These are phyloP conservation scores for Paramormyrops kingsleyae DNA, from an alignment of 2,113 vertebrate genomes.

Conservation along the genomic window DNA sequence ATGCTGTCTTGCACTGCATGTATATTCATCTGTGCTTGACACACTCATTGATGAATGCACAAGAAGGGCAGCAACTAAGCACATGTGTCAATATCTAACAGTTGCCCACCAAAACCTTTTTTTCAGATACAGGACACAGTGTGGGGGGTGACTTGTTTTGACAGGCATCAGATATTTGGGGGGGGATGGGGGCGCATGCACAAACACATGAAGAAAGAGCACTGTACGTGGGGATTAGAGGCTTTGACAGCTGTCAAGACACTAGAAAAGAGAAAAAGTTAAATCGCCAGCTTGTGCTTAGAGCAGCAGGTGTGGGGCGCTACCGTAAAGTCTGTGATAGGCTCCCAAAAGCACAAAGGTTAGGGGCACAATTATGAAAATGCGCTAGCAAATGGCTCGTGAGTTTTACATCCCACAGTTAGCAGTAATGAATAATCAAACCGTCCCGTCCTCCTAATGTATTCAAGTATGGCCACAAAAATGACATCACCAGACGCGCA, in stretches of 20 bases:
- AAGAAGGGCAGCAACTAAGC: background rate
- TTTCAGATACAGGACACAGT: background rate
- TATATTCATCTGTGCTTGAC: background rate
- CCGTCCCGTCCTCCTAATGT: background rate
- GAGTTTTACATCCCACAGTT: background rate
- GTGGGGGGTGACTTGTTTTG: background rate
- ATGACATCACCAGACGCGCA: background rate
- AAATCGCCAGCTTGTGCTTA: background rate
- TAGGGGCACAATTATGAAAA: background rate
- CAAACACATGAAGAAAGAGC: background rate
- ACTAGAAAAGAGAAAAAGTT: background rate
- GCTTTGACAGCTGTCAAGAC: background rate
- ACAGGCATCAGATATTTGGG: background rate
- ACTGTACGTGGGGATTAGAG: background rate
- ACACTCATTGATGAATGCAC: background rate
- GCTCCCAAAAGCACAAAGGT: background rate
- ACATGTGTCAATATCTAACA: background rate
- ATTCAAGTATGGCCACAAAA: background rate
- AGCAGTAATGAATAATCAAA: background rate
- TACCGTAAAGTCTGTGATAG: background rate
- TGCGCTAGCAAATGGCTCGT: background rate
- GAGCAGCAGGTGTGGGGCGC: background rate
- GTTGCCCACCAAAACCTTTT: background rate
- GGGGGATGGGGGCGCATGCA: background rate
- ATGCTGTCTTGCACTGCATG: background rate